A percentile compares a stretch with the other conserved stretches of the same genome.
Evolutionary conservation across 2,888 invertebrate genomes (phyloP).

Genomic region (Drosophila austrosaltans): DNA sequence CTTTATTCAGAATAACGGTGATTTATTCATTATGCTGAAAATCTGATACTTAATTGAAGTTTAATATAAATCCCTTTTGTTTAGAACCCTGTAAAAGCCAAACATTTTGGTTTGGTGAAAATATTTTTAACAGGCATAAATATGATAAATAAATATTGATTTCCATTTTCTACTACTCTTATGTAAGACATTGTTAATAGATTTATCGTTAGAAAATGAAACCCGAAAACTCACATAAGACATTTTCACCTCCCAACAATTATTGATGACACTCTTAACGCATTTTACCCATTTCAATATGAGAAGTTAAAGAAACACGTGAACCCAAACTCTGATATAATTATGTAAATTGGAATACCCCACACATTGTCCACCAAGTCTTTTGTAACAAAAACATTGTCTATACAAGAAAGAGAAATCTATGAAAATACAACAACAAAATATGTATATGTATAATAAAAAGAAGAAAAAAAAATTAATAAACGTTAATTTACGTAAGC

Average conservation of each 20-base stretch:
- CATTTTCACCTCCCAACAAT: slow-evolving; percentile 15
- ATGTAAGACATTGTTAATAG: too few species aligned
- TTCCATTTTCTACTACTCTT: too few species aligned
- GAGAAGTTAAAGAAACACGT: slow-evolving; percentile 13
- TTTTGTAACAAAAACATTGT: slow-evolving; percentile 36
- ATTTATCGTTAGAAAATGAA: too few species aligned
- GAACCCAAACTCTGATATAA: slow-evolving; percentile 55
- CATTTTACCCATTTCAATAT: background rate
- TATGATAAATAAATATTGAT: too few species aligned
- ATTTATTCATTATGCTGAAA: too few species aligned
- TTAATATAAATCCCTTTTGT: too few species aligned
- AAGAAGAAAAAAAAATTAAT: slow-evolving; percentile 54
- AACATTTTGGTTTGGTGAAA: too few species aligned
- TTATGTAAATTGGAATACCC: slow-evolving; percentile 59
- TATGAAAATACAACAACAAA: slow-evolving; percentile 29
- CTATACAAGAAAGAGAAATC: slow-evolving; percentile 62
- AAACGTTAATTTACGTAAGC: slow-evolving; percentile 67
- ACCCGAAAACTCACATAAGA: too few species aligned
- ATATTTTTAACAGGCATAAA: too few species aligned
- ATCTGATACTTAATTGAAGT: too few species aligned
- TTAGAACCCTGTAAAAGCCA: too few species aligned
- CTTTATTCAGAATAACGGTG: too few species aligned
- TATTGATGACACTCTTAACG: background rate
- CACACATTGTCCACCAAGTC: slow-evolving; percentile 18
- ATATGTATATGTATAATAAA: background rate